A percentile compares a stretch with the other conserved stretches of the same genome.
Evolutionary conservation across 2,113 vertebrate genomes (phyloP).

Genomic region (Octodon degus): DNA sequence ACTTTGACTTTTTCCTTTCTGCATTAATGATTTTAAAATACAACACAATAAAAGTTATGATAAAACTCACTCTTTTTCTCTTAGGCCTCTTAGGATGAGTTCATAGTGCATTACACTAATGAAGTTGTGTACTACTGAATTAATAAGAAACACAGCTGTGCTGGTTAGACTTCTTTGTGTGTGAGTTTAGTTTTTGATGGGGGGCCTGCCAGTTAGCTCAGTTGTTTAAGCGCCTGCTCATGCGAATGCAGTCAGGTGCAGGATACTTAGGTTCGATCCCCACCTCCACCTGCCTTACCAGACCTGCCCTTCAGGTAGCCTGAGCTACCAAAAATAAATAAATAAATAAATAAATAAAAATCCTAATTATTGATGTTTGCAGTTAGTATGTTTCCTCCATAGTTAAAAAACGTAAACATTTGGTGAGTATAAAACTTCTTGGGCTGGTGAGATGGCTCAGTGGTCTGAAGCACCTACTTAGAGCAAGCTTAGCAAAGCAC

Average conservation of each 20-base stretch:
- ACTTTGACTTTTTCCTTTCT: too few species aligned
- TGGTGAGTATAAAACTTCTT: background rate
- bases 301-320: too few species aligned
- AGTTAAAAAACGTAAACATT: constrained; percentile 31
- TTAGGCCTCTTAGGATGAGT: background rate
- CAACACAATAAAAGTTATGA: background rate
- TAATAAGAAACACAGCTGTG: background rate
- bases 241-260: too few species aligned
- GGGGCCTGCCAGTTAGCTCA: too few species aligned
- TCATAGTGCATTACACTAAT: background rate
- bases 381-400: constrained; percentile 19
- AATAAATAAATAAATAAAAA: too few species aligned
- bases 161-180: background rate
- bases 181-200: background rate
- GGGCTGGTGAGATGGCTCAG: too few species aligned
- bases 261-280: too few species aligned
- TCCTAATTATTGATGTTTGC: background rate
- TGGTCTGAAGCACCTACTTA: too few species aligned
- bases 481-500: too few species aligned
- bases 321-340: too few species aligned
- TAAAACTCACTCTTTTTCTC: background rate
- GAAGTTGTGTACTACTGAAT: background rate
- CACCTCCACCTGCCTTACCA: too few species aligned
- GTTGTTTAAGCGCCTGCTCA: too few species aligned
- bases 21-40: constrained; percentile 4